Conservation (phyloP, 1,140 invertebrate species). For the Platorchestia sp. region DNA sequence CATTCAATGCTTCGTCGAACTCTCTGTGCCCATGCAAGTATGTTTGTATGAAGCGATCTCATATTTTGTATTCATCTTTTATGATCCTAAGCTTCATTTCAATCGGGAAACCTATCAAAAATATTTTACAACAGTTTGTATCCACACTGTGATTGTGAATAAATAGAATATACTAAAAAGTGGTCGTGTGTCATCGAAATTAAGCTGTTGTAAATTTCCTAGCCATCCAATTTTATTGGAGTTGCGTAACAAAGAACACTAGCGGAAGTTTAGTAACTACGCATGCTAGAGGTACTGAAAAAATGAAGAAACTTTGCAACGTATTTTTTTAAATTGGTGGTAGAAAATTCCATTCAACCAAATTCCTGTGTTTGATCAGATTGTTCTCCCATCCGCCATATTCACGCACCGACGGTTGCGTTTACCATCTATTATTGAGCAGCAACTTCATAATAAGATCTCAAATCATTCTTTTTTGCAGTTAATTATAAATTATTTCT, state of each 20-base stretch:
- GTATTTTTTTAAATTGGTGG: too few species aligned
- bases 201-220: neutral
- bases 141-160: neutral
- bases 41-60: neutral
- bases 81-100: neutral
- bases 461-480: neutral
- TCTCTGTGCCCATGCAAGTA: neutral
- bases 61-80: neutral
- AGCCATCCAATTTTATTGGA: neutral
- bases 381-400: too few species aligned
- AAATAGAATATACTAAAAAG: too few species aligned
- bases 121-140: neutral
- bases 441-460: too few species aligned
- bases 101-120: neutral
- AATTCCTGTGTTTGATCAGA: too few species aligned
- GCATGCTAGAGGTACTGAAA: neutral
- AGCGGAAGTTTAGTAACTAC: neutral
- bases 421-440: too few species aligned
- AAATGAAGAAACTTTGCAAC: too few species aligned
- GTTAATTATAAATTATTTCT: neutral
- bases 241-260: neutral
- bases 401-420: too few species aligned
- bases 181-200: neutral
- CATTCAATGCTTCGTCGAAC: neutral
- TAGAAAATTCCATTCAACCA: too few species aligned